Base-by-base conservation (phyloP, 2,888 invertebrate species). In the Lepidocyrtinus sp. region DNA sequence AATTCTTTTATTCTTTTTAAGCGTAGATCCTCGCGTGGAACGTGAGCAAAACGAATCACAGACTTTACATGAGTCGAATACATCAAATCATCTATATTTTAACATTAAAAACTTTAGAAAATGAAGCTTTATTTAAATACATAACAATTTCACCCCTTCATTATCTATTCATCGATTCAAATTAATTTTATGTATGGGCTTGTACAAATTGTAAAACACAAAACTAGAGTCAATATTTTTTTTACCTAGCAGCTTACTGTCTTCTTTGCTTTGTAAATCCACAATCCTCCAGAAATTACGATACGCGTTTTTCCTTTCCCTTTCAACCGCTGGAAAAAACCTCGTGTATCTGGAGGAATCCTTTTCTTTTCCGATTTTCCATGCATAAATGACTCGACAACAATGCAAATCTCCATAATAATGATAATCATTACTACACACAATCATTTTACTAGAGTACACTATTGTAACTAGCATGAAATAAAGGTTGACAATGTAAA, bases 311-410 rank as follows among this genome's bases (percentile, higher is more conserved):
- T 36, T 12, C 36, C 36, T 36, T 36, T 36, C 36, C 36, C 36
- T 36, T 36, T 36, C 36, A 36, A 36, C n/a, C 65, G 19, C 17
- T 36, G n/a, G n/a, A n/a, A n/a, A n/a, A n/a, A n/a, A n/a, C n/a
- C n/a, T n/a, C n/a, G n/a, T n/a, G n/a, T n/a, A n/a, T n/a, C n/a
- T n/a, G n/a, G n/a, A n/a, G n/a, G n/a, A n/a, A n/a, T 67, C 36
- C 45, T 24, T 68, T 2, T 50, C 21, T 22, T 68, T 50, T 68
- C 65, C 50, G 25, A 63, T 65, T 67, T 75, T 75, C 75, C 75
- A 75, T 74, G 64, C 65, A 21, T 65, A 74, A 74, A 75, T 67
- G 75, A 75, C 75, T 75, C 75, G 36, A 75, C 75, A 75, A 75
- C 70, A 70, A 70, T 59, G 59, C 59, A 5, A 70, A 70, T 70